Evolutionary conservation across 1,140 invertebrate genomes (phyloP), one percentile per base, ranked within the genome.

Genomic region (Alviniconcha marisindica): DNA sequence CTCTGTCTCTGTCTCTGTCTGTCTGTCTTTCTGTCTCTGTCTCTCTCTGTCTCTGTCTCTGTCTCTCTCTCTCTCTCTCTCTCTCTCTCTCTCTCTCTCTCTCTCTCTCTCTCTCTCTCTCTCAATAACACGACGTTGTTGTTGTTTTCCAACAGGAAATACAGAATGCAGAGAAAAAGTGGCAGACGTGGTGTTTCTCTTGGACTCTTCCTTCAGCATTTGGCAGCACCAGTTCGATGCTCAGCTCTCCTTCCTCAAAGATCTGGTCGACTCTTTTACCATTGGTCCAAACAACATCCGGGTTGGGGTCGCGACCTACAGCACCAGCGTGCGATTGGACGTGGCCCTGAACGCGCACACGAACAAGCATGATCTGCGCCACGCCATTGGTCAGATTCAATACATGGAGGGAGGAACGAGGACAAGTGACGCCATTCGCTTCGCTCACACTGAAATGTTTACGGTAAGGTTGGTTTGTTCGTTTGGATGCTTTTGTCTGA

Each of bases 171-270:
- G 73, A 40, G 86, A 85, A 18, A 87, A 88, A 71, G 85, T 87
- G n/a, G 86, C 90, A 0, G 90, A 90, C 60, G 83, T 91, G 14
- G 84, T 91, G 60, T 90, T 91, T 51, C 82, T 88, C 0, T 54
- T 91, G 36, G 90, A 91, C 63, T 87, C 87, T 7, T 91, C 90
- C 0, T 86, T 79, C 42, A 89, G 88, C 82, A 88, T 91, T 44
- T 86, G 87, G 84, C 33, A 71, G 0, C 42, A 78, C 2, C 86
- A 91, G 33, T 91, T 86, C 77, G 28, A 66, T 1, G 44, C 84
- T 66, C 89, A 90, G 71, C 79, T 88, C 0, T 15, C 77, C 44
- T 91, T 91, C 76, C 60, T 90, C 0, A 60, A 81, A 14, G 83
- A 86, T 5, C 44, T 91, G 18, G 84, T 87, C 48, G 79, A 84